Evolutionary conservation across 2,797 vertebrate genomes (phyloP), one percentile per base, ranked within the genome.

Genomic region (Tapirus indicus): DNA sequence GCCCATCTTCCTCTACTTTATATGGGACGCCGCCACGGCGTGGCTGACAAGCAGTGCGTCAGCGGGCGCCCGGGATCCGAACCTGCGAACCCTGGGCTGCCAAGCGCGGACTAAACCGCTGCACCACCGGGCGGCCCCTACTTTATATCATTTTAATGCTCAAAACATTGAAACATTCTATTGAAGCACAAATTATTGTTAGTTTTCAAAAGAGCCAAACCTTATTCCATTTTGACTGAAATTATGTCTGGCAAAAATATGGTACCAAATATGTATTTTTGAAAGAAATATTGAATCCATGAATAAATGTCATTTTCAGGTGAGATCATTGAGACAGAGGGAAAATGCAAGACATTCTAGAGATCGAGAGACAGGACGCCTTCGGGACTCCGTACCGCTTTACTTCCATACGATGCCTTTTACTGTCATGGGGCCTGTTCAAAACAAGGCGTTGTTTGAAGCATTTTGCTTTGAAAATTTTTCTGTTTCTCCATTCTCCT

Each of bases 321-420:
- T 4, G 62, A 29, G 54, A 9, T 16, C 17, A 3, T 3, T 7
- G 62, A 7, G 68, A 29, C 38, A 5, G 29, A 35, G 20, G 18
- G 27, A 82, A 38, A 64, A 58, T 0, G 35, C 2, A 11, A 10
- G 7, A 1, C 2, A 0, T 4, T 18, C 35, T 10, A 32, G 44
- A 29, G 17, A 6, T 1, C 1, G 8, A 6, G 44, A 11, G 17
- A 4, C 1, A 0, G 54, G 58, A 41, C 7, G 47, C 13, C 4
- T 17, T 9, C 1, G 2, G 11, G 7, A 23, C 49, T 47, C 7
- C 5, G 4, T 3, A 5, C 27, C 58, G 5, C 2, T 6, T 32
- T 10, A 6, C 20, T 29, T 29, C 35, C 8, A 6, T 2, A 2
- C 0, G 3, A 14, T 0, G 9, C 21, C 20, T 58, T 8, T 25